Conservation (phyloP, 2,888 invertebrate genomes). For the Morpho deidamia region DNA sequence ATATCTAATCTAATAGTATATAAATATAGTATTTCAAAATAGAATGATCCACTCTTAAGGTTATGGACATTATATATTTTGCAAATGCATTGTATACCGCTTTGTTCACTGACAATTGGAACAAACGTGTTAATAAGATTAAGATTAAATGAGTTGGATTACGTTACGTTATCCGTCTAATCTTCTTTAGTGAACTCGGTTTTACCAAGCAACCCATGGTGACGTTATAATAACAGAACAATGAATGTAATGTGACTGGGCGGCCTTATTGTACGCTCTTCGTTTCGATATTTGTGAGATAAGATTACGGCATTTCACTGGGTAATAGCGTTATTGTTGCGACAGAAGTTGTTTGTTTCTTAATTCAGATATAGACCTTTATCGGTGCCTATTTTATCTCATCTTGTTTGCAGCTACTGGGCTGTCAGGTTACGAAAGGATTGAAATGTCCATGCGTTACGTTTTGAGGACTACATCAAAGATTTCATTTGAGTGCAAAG, state of each 20-base stretch:
- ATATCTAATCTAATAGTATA: no score
- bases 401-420: slow-evolving; percentile 2
- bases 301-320: slow-evolving; percentile 19
- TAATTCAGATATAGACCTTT: slow-evolving; percentile 14
- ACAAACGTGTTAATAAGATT: slow-evolving; percentile 1
- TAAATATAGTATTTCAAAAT: not conserved
- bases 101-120: not conserved
- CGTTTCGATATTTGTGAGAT: slow-evolving; percentile 39
- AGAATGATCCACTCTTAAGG: no score
- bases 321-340: slow-evolving; percentile 27
- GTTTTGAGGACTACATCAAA: no score
- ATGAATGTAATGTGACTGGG: slow-evolving; percentile 36
- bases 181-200: not conserved
- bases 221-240: slow-evolving; percentile 34
- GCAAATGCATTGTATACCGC: not conserved
- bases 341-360: slow-evolving; percentile 32
- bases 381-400: slow-evolving; percentile 6
- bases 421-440: slow-evolving; percentile 3
- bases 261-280: slow-evolving; percentile 37
- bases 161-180: slow-evolving; percentile 2
- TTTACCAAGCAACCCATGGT: slow-evolving; percentile 12
- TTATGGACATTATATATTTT: not conserved
- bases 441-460: slow-evolving; percentile 3
- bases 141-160: slow-evolving; percentile 1
- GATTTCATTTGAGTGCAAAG: not conserved